Conservation (phyloP, 2,113 vertebrate genomes). For the Percina caprodes region DNA sequence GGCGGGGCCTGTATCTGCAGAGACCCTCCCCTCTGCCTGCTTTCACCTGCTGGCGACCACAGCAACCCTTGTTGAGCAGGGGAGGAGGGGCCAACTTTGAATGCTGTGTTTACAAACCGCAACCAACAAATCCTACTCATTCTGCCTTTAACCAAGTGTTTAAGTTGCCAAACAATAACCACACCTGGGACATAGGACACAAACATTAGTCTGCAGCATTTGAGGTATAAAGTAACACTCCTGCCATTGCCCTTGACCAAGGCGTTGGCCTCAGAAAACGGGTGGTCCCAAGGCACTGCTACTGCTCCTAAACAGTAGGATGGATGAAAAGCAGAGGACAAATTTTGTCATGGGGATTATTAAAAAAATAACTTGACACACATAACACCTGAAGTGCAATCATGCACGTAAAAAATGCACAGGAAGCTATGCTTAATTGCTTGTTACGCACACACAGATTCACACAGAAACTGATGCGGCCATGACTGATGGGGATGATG, state of each 20-base stretch:
- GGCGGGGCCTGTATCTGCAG: no score
- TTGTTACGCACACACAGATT: slow-evolving; percentile 6
- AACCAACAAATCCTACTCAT: no score
- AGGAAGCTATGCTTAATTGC: slow-evolving; percentile 5
- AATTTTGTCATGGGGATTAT: slow-evolving; percentile 14
- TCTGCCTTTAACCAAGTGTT: not conserved
- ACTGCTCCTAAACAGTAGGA: slow-evolving; percentile 16
- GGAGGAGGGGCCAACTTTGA: no score
- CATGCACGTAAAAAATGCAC: not conserved
- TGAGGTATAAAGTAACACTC: not conserved
- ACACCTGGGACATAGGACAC: not conserved
- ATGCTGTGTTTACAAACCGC: no score
- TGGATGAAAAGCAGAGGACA: slow-evolving; percentile 23
- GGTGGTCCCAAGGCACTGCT: not conserved
- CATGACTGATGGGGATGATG: slow-evolving; percentile 78
- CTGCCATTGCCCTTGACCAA: slow-evolving; percentile 29
- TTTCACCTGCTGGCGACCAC: no score
- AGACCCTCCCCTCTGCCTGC: no score
- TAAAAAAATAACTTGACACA: slow-evolving; percentile 20
- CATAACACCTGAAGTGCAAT: slow-evolving; percentile 13
- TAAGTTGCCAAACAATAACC: not conserved
- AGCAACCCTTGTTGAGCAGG: no score
- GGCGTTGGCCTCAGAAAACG: slow-evolving; percentile 8
- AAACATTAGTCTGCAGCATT: not conserved
- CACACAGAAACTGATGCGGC: slow-evolving; percentile 35